phyloP scores from a whole-genome alignment of 2,113 vertebrate species.

The human (Homo sapiens) region DNA sequence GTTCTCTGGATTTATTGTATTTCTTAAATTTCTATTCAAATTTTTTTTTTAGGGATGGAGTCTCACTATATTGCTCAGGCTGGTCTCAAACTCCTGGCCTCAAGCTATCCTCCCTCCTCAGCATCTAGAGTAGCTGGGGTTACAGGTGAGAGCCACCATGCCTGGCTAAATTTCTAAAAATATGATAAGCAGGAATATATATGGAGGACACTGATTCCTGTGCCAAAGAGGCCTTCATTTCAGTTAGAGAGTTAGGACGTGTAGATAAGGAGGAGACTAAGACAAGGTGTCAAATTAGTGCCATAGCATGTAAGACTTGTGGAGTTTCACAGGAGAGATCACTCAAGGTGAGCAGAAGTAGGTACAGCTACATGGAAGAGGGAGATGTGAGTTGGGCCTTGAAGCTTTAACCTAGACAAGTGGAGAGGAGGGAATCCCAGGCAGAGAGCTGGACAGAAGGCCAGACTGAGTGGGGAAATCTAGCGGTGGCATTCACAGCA shows the following conservation, averaged over 20 bases:
- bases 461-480: background rate
- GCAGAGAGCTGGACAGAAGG: background rate
- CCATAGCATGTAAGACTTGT: background rate
- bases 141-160: too few species aligned
- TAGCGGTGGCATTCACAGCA: background rate
- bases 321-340: background rate
- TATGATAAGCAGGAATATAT: background rate
- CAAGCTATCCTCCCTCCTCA: too few species aligned
- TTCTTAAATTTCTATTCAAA: background rate
- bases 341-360: background rate
- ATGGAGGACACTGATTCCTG: background rate
- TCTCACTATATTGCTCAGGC: too few species aligned
- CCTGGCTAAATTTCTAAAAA: background rate
- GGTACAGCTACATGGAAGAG: background rate
- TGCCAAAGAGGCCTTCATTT: background rate
- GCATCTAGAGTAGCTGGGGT: too few species aligned
- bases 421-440: background rate
- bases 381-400: background rate
- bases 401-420: background rate
- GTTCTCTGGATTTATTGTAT: background rate
- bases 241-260: background rate
- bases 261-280: background rate
- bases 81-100: too few species aligned
- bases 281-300: background rate
- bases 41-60: too few species aligned